Evolutionary conservation across 2,888 invertebrate species (phyloP), one percentile per base, ranked within the genome.

Genomic region (Chrysolina americana): DNA sequence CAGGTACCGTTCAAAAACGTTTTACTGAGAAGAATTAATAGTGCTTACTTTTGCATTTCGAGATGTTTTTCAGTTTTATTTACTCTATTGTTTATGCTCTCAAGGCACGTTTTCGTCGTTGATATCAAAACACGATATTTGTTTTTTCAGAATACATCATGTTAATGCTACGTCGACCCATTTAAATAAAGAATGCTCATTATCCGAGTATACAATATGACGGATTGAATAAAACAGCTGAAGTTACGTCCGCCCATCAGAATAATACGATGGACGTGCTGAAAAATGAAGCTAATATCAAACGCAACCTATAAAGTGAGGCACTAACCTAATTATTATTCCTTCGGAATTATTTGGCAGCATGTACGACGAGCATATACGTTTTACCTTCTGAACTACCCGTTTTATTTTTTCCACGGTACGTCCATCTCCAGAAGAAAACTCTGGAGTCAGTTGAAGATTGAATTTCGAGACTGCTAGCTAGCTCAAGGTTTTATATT

Each of bases 171-270:
- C 53, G 53, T 53, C 53, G 68, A 68, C 68, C 68, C 19, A 68
- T 68, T 68, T 68, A 21, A 68, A 68, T 68, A 68, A 68, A 68
- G 68, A 50, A 56, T 53, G 41, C 17, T 41, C 21, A 68, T 68
- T 68, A 68, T 56, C 56, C 53, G 21, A 53, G 5, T 53, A 53
- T 13, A 19, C 21, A 13, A 53, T 19, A 36, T 28, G 59, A 36
- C 23, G 28, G 28, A 36, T 59, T 59, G 59, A 59, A 59, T n/a
- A n/a, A 59, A n/a, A 4, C 53, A 53, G 21, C 53, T 53, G 44
- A 15, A 44, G 21, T 21, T 13, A 53, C 21, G 53, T 10, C 53
- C n/a, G n/a, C 53, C 11, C 19, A 53, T 10, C 17, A 21, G 17
- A 53, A 19, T 53, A 10, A 11, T 53, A 53, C 53, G 19, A 19